phyloP scores from a whole-genome alignment of 1,140 invertebrate genomes.

The Drosophila bocki region DNA sequence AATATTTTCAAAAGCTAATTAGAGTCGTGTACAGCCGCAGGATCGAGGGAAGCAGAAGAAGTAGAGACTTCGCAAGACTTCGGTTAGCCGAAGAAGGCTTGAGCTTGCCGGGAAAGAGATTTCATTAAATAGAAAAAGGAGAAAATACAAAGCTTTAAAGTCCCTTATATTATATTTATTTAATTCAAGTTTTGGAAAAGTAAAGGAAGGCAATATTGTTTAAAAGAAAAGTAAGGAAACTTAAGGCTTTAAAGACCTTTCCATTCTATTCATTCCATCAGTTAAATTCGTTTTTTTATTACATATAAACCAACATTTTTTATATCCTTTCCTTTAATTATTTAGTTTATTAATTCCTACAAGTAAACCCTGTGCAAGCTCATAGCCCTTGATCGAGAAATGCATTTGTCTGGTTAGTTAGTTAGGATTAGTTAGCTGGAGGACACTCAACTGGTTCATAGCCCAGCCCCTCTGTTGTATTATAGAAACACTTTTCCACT shows the following conservation, averaged over 20 bases:
- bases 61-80: constrained; percentile 16
- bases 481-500: constrained; percentile 79
- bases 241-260: not conserved
- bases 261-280: not conserved
- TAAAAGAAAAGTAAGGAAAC: not conserved
- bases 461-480: constrained; percentile 65
- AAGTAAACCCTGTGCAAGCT: constrained; percentile 17
- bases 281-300: not conserved
- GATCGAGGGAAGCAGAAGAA: constrained; percentile 3
- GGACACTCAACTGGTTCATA: constrained; percentile 23
- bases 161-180: not conserved
- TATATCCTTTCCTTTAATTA: too few relatives aligned
- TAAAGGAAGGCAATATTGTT: too few relatives aligned
- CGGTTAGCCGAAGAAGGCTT: constrained; percentile 47
- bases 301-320: not conserved
- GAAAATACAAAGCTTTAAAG: not conserved
- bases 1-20: constrained; percentile 85
- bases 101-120: constrained; percentile 25
- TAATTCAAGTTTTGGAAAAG: too few relatives aligned
- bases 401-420: constrained; percentile 55
- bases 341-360: not conserved
- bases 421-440: constrained; percentile 67
- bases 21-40: constrained; percentile 66
- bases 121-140: not conserved
- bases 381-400: constrained; percentile 14